A percentile compares a stretch with the other conserved stretches of the same genome.
Evolutionary conservation across 2,113 vertebrate species (phyloP).

Genomic region (Struthidea cinerea): DNA sequence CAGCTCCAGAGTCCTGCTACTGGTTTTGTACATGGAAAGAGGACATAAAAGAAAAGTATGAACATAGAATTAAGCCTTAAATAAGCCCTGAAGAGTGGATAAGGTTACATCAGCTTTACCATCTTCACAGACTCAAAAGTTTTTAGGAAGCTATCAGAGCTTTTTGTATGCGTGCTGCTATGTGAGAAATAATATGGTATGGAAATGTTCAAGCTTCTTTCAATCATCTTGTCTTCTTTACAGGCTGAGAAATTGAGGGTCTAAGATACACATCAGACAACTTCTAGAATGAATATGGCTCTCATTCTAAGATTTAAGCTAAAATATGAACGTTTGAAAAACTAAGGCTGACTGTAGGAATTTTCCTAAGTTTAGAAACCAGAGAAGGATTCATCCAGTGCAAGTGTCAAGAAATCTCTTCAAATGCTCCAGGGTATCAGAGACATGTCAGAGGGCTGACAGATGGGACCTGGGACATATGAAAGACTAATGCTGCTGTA

Average conservation of each 20-base stretch:
- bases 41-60: accelerated
- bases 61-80: neutral
- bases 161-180: neutral
- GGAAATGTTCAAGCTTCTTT: neutral
- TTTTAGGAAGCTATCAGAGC: neutral
- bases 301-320: neutral
- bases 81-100: neutral
- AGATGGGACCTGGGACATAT: neutral
- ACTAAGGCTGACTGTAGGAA: neutral
- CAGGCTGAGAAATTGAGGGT: neutral
- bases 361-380: neutral
- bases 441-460: neutral
- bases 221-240: neutral
- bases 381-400: neutral
- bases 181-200: neutral
- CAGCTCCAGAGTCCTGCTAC: neutral
- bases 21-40: neutral
- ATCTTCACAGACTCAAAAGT: neutral
- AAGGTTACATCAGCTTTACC: neutral
- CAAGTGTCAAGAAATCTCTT: neutral
- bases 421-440: neutral
- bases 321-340: neutral
- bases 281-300: neutral
- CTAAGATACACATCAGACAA: neutral
- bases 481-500: neutral